Evolutionary conservation across 1,140 invertebrate species (phyloP).

Genomic region (Protaetia brevitarsis): DNA sequence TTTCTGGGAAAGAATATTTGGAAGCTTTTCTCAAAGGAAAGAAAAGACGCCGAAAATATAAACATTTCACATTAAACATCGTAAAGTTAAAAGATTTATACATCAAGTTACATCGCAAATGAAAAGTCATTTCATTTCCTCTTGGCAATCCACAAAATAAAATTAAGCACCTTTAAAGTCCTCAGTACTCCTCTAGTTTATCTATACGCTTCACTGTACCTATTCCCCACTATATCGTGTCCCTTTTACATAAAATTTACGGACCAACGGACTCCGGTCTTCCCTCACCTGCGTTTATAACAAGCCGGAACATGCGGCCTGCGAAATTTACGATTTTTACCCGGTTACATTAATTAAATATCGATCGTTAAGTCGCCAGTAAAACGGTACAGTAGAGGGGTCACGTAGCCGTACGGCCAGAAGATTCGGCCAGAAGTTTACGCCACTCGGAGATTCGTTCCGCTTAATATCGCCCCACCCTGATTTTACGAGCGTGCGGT

Average conservation of each 20-base stretch:
- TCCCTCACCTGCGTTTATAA: background rate
- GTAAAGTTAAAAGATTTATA: too few species aligned
- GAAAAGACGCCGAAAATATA: too few species aligned
- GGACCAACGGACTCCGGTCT: background rate
- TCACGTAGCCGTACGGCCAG: background rate
- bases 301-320: background rate
- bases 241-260: background rate
- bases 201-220: background rate
- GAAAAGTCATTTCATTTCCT: too few species aligned
- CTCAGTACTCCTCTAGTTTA: background rate
- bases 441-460: slow-evolving; percentile 5
- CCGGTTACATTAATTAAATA: slow-evolving; percentile 8
- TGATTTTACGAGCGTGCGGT: background rate
- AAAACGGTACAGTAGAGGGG: background rate
- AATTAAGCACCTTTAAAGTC: background rate
- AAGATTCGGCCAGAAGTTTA: background rate
- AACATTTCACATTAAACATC: too few species aligned
- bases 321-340: slow-evolving; percentile 3
- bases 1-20: too few species aligned
- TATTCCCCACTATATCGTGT: background rate
- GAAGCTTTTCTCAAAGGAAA: too few species aligned
- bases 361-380: background rate
- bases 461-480: background rate
- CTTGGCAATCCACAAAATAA: background rate
- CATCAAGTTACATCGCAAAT: too few species aligned